Base-by-base conservation (phyloP, 2,113 vertebrate genomes). In the Syngnathus floridae region DNA sequence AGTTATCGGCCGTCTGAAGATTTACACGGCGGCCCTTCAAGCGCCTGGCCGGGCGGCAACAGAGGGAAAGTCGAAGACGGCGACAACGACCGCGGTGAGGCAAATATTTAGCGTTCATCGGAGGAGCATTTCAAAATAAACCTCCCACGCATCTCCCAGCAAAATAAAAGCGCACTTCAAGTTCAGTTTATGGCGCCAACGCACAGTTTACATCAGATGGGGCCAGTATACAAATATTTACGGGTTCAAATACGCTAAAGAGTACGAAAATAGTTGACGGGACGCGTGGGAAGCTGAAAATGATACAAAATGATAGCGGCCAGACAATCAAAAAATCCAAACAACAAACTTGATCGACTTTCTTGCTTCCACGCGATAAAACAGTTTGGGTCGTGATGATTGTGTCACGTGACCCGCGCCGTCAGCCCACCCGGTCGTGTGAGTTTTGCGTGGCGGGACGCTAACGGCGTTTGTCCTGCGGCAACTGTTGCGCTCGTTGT, bases 1-100 rank as follows among this genome's bases (percentile, higher is more conserved):
- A 89, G 87, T 86, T 87, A 86, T 79, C 49, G 68, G 12, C 58
- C 1, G 35, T 31, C 35, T 0, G 64, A 74, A 66, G 81, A 84
- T 85, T 83, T 83, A 78, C 67, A n/a, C 67, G 13, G 37, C 16
- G 7, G 40, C 63, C 56, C 61, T 60, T 68, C 56, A 7, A 67
- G 64, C 35, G 5, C 35, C 17, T 3, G 16, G 16, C 1, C 16
- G 3, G 4, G 41, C 4, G 41, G 41, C 16, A 8, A 17, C 11
- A 5, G 21, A 54, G 21, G 51, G 21, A 54, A 54, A 54, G 21
- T 54, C 1, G 51, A 54, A 7, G n/a, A 7, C 9, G 9, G n/a
- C 17, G 48, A 51, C 48, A n/a, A 51, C n/a, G n/a, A 51, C 8
- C 19, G 7, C 4, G 19, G 9, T n/a, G 19, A 21, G 10, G 19